phyloP scores from a whole-genome alignment of 2,113 vertebrate species.

The Notechis scutatus region DNA sequence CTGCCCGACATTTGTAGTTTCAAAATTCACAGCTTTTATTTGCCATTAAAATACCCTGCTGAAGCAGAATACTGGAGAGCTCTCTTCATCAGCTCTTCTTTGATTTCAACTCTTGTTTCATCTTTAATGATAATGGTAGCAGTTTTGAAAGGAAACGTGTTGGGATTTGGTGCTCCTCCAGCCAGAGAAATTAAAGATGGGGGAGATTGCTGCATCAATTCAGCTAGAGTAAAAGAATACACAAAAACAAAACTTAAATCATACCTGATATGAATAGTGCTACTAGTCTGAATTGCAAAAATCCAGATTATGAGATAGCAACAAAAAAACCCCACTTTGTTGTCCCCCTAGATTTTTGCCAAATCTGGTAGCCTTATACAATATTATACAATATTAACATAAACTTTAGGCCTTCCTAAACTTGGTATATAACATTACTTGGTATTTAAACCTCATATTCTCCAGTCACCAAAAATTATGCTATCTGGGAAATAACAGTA shows the following conservation, averaged over 20 bases:
- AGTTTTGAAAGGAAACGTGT: slow-evolving; percentile 84
- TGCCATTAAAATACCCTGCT: slow-evolving; percentile 71
- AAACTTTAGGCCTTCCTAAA: not conserved
- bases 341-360: not conserved
- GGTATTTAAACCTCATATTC: not conserved
- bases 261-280: not conserved
- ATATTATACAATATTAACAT: not conserved
- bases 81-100: slow-evolving; percentile 78
- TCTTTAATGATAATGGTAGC: slow-evolving; percentile 72
- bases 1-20: not conserved
- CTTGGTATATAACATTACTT: not conserved
- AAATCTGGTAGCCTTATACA: not conserved
- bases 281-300: not conserved
- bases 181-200: slow-evolving; percentile 87
- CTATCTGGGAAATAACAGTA: not conserved
- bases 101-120: slow-evolving; percentile 72
- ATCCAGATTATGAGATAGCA: not conserved
- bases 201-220: slow-evolving; percentile 76
- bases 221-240: slow-evolving; percentile 68
- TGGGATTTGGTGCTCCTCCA: slow-evolving; percentile 84
- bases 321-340: not conserved
- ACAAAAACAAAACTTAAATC: slow-evolving; percentile 26
- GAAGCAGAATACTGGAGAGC: slow-evolving; percentile 89
- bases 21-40: not conserved
- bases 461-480: not conserved